A percentile compares a stretch with the other conserved stretches of the same genome.
Evolutionary conservation across 2,888 invertebrate species (phyloP).

Genomic region (Pristionchus entomophagus): DNA sequence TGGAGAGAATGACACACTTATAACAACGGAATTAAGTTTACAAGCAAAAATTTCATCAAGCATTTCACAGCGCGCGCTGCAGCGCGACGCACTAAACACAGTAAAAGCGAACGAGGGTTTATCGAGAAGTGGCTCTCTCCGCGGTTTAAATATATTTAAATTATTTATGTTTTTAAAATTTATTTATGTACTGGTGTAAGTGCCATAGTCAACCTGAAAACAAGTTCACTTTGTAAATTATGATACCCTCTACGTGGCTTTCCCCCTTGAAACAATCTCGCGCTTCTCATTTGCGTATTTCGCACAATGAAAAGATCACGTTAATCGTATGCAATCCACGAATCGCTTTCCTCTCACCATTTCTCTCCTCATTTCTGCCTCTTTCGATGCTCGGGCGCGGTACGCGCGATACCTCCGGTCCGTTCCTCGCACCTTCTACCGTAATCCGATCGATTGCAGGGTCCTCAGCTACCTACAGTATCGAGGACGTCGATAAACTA

Average conservation of each 20-base stretch:
- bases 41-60: slow-evolving; percentile 7
- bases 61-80: not conserved
- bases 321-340: not conserved
- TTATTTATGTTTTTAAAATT: too few relatives aligned
- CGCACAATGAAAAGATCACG: slow-evolving; percentile 9
- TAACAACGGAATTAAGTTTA: not conserved
- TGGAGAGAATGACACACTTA: not conserved
- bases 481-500: not conserved
- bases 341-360: not conserved
- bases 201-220: too few relatives aligned
- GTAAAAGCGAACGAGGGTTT: not conserved
- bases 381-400: not conserved
- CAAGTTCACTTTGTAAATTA: too few relatives aligned
- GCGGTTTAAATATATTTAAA: too few relatives aligned
- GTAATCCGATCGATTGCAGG: not conserved
- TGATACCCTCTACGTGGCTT: not conserved
- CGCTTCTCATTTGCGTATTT: not conserved
- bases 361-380: not conserved
- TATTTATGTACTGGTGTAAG: too few relatives aligned
- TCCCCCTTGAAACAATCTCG: not conserved
- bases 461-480: not conserved
- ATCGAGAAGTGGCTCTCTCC: too few relatives aligned
- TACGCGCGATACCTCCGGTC: not conserved
- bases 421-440: too few relatives aligned
- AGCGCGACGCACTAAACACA: not conserved